A percentile compares a stretch with the other conserved stretches of the same genome.
Conservation (phyloP, 2,888 invertebrate species). For the Coelogynopora nodosa region DNA sequence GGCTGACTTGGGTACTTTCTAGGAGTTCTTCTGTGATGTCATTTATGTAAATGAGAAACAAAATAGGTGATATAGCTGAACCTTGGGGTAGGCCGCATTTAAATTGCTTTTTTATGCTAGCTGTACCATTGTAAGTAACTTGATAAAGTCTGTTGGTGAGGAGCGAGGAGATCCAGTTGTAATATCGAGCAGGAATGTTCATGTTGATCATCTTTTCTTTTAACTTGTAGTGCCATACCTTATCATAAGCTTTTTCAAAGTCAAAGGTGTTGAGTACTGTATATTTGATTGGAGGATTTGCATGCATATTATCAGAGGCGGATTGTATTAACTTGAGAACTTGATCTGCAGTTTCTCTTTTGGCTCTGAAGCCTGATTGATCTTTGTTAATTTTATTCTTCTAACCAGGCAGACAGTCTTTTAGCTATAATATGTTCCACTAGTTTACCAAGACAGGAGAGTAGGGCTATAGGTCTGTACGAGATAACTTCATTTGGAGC, state of each 20-base stretch:
- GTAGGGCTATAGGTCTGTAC: neutral
- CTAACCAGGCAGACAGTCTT: neutral
- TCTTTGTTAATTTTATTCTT: neutral
- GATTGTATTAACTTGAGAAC: neutral
- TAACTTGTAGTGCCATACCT: neutral
- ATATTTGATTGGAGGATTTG: neutral
- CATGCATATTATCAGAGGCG: neutral
- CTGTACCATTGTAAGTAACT: neutral
- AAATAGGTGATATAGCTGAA: neutral
- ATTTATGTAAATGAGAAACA: neutral
- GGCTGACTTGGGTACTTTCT: neutral
- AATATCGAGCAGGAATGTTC: neutral
- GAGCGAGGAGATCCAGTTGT: neutral
- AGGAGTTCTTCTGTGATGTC: neutral
- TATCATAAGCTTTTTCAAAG: constrained; percentile 7
- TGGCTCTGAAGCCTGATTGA: neutral
- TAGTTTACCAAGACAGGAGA: neutral
- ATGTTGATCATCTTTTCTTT: neutral
- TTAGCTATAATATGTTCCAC: neutral
- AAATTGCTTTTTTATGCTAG: neutral
- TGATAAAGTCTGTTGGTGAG: neutral
- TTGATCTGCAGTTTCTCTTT: neutral
- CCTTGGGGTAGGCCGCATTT: neutral
- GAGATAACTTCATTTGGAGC: neutral
- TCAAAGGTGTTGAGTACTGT: neutral